These are phyloP conservation scores for Acipenser oxyrinchus DNA, from an alignment of 2,797 vertebrate species.

Conservation along the genomic window DNA sequence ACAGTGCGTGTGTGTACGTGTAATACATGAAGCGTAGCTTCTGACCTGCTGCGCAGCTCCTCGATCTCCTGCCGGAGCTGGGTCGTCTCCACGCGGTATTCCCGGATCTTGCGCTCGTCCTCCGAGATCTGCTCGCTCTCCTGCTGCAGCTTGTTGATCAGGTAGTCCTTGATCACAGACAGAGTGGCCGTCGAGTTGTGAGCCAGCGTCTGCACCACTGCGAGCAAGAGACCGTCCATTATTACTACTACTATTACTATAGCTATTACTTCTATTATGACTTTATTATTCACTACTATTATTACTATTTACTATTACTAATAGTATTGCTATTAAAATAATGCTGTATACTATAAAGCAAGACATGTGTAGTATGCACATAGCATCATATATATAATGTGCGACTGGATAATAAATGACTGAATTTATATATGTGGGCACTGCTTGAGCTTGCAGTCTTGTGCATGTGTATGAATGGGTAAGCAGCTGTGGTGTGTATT, in stretches of 20 bases:
- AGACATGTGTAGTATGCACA: too few species aligned
- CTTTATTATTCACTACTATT: too few species aligned
- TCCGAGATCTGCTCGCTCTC: constrained; percentile 87
- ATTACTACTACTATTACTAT: too few species aligned
- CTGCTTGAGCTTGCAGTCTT: too few species aligned
- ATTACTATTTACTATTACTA: too few species aligned
- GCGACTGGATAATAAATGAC: not conserved
- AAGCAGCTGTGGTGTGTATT: too few species aligned
- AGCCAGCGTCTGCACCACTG: constrained; percentile 94
- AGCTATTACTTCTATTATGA: too few species aligned
- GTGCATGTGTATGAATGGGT: too few species aligned
- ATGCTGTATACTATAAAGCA: too few species aligned
- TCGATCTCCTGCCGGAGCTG: constrained; percentile 86
- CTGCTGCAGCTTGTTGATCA: constrained; percentile 90
- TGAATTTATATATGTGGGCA: not conserved
- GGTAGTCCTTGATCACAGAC: constrained; percentile 93
- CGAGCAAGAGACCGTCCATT: too few species aligned
- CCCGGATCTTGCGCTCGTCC: constrained; percentile 77
- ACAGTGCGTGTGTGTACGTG: not conserved
- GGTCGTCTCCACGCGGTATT: constrained; percentile 83
- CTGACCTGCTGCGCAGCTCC: constrained; percentile 82
- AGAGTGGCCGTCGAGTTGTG: constrained; percentile 96
- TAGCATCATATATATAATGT: not conserved
- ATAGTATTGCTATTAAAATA: too few species aligned
- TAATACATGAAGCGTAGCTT: not conserved